Conservation (phyloP, 2,113 vertebrate species). For the Spheniscus mendiculus region DNA sequence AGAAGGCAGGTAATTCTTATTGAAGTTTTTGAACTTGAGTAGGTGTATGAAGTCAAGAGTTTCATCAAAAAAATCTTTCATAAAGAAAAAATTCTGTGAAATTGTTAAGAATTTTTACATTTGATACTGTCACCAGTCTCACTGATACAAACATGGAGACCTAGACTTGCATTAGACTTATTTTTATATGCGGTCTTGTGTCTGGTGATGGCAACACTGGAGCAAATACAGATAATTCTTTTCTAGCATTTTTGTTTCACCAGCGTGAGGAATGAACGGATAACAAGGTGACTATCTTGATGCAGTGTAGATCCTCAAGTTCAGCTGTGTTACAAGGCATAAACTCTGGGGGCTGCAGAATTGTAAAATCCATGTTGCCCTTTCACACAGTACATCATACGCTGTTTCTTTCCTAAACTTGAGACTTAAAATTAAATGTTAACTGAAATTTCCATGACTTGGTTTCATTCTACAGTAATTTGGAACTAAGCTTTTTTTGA, state of each 20-base stretch:
- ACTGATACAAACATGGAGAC: not conserved
- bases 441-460: not conserved
- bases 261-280: fast-evolving
- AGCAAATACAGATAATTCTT: not conserved
- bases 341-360: not conserved
- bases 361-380: not conserved
- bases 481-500: not conserved
- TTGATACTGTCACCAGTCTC: not conserved
- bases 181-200: not conserved
- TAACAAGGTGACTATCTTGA: not conserved
- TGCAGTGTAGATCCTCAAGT: not conserved
- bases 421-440: not conserved
- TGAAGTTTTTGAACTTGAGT: not conserved
- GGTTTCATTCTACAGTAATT: not conserved
- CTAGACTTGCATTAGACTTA: not conserved
- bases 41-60: not conserved
- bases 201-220: not conserved
- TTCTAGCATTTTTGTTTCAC: not conserved
- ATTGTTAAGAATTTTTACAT: not conserved
- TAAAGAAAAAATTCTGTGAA: not conserved
- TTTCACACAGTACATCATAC: not conserved
- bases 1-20: not conserved
- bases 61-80: not conserved
- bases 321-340: not conserved
- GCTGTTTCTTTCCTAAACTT: not conserved